Conservation (phyloP, 2,797 vertebrate species). For the Clarias platycephalus region DNA sequence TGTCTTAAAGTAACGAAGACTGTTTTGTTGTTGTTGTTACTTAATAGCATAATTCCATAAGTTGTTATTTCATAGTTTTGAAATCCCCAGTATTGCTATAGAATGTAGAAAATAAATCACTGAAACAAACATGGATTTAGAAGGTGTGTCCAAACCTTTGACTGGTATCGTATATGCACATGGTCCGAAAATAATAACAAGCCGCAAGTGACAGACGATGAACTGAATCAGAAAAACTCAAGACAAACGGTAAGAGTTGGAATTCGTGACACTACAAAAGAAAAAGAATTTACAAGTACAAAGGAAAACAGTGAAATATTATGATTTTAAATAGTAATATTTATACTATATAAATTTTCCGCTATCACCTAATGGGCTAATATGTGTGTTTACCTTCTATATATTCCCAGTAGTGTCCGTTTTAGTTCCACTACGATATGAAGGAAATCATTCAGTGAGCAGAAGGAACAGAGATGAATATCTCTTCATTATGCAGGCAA, state of each 20-base stretch:
- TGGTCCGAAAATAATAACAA: background rate
- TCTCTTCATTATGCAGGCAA: slow-evolving; percentile 8
- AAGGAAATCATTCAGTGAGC: background rate
- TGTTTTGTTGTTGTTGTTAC: too few relatives aligned
- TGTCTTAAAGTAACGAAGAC: too few relatives aligned
- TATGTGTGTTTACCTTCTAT: background rate
- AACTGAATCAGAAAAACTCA: background rate
- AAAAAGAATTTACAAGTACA: too few relatives aligned
- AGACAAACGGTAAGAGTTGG: background rate
- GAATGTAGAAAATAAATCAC: too few relatives aligned
- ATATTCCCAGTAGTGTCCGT: background rate
- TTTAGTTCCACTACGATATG: background rate
- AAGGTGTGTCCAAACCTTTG: too few relatives aligned
- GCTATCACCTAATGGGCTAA: background rate
- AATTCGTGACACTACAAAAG: background rate
- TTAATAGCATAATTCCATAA: too few relatives aligned
- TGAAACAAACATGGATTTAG: too few relatives aligned
- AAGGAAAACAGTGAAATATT: background rate
- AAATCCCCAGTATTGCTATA: too few relatives aligned
- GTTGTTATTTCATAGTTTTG: too few relatives aligned
- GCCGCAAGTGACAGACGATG: background rate
- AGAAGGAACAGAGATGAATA: slow-evolving; percentile 7
- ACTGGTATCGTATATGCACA: background rate
- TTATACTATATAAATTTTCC: background rate
- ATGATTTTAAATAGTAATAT: background rate